Base-by-base conservation (phyloP, 2,888 invertebrate genomes). In the Oscheius sp. region DNA sequence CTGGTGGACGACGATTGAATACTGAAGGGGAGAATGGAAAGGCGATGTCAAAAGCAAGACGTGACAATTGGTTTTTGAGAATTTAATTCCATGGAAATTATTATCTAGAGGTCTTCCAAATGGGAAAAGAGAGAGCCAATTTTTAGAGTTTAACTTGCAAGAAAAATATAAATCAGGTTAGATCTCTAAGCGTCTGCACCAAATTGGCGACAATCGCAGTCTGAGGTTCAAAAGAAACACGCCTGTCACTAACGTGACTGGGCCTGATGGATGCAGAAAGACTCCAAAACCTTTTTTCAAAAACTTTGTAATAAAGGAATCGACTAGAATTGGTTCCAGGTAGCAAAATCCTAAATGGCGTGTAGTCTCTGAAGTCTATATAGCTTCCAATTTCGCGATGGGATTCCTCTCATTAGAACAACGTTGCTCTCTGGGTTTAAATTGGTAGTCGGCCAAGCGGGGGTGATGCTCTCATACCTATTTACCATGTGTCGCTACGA, bases 241-340 rank as follows among this genome's bases (percentile, higher is more conserved):
- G 61, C 29, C 61, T 61, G 61, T 61, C 61, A 61, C 25, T 45
- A 45, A 45, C 31, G 61, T 61, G 61, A 45, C 61, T 45, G 29
- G 23, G 20, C 17, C 20, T 55, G 55, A 55, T 12, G 33, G 37
- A 55, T 55, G 55, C n/a, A 25, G 34, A 23, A 20, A 20, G 37
- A 17, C 55, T 20, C 2, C 34, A 4, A n/a, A n/a, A n/a, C n/a
- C 37, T 33, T 55, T 55, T 53, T 55, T 42, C 17, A 6, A 27
- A 10, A 52, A 52, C 42, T 52, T 52, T 52, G 52, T 52, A 52
- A 52, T n/a, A 52, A n/a, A n/a, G n/a, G n/a, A n/a, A n/a, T n/a
- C 25, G 52, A 8, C 25, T 48, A 23, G 48, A 12, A 48, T 17
- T 17, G 5, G 23, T 12, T 12, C 12, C 27, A 52, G 25, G 52